These are phyloP conservation scores for Myripristis jacobus DNA, from an alignment of 2,797 vertebrate species.

Conservation along the genomic window DNA sequence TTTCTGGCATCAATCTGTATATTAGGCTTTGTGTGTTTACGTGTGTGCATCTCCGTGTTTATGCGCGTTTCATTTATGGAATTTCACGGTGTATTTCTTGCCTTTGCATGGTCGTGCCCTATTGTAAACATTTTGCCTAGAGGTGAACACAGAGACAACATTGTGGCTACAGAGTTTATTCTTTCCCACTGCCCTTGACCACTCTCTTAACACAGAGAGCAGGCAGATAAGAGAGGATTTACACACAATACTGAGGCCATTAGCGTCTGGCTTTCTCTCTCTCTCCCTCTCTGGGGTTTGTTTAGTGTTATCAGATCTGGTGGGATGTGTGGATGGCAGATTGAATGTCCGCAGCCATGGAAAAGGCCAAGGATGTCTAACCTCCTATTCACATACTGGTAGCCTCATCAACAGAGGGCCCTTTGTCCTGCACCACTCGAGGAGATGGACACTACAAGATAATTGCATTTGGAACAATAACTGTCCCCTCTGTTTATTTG, in stretches of 20 bases:
- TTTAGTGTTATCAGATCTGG: conserved; percentile 82
- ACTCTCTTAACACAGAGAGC: conserved; percentile 79
- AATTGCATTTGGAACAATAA: conserved; percentile 81
- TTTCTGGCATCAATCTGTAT: conserved; percentile 49
- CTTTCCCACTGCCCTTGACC: conserved; percentile 78
- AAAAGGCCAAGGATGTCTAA: conserved; percentile 82
- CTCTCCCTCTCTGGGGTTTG: conserved; percentile 72
- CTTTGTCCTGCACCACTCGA: conserved; percentile 78
- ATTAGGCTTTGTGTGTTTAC: conserved; percentile 16
- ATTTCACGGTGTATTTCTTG: conserved; percentile 10
- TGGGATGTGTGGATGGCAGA: conserved; percentile 81
- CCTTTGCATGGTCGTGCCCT: conserved; percentile 15
- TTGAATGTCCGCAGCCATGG: conserved; percentile 80
- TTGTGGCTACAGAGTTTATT: conserved; percentile 61
- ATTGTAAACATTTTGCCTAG: conserved; percentile 50
- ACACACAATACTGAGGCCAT: conserved; percentile 83
- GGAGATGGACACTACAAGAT: conserved; percentile 82
- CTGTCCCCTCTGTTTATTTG: conserved; percentile 75
- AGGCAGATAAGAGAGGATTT: conserved; percentile 81
- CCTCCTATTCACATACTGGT: conserved; percentile 79
- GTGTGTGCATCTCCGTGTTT: conserved; percentile 5
- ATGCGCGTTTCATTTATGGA: conserved; percentile 19
- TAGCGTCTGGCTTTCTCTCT: conserved; percentile 74
- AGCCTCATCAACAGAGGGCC: conserved; percentile 78
- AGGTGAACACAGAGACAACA: conserved; percentile 55